Evolutionary conservation across 1,140 invertebrate species (phyloP).

Genomic region (Brachionus rotundiformis): DNA sequence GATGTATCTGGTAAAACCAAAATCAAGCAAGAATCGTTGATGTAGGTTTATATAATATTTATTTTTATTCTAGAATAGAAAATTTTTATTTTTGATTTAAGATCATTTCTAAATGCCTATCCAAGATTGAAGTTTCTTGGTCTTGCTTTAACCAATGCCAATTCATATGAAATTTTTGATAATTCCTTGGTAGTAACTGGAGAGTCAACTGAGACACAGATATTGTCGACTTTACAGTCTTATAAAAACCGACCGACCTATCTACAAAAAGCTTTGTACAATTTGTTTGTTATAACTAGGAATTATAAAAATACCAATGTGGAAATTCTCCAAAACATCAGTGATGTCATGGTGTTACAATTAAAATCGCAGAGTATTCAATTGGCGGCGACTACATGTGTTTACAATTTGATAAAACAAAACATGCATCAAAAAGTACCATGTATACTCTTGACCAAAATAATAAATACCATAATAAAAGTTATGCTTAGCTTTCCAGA

Average conservation of each 20-base stretch:
- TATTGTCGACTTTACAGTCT: background rate
- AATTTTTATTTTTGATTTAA: background rate
- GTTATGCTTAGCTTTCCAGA: conserved; percentile 9
- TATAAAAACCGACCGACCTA: conserved; percentile 10
- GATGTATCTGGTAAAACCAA: background rate
- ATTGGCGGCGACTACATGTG: conserved; percentile 13
- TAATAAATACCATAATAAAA: conserved; percentile 13
- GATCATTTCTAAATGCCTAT: background rate
- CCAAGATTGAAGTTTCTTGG: background rate
- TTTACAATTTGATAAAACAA: conserved; percentile 29
- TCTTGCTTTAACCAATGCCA: conserved; percentile 37
- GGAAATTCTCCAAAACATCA: background rate
- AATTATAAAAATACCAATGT: background rate
- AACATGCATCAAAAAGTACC: background rate
- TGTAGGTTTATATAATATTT: too few relatives aligned
- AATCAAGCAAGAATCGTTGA: conserved; percentile 18
- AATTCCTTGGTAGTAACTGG: conserved; percentile 14
- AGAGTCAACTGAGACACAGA: conserved; percentile 23
- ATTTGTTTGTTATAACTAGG: conserved; percentile 17
- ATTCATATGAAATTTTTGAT: conserved; percentile 13
- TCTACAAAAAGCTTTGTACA: conserved; percentile 13
- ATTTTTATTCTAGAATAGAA: too few relatives aligned
- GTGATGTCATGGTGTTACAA: background rate
- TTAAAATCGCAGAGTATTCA: conserved; percentile 10
- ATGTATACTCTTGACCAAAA: background rate